Base-by-base conservation (phyloP, 2,113 vertebrate species). In the Brachyistius frenatus region DNA sequence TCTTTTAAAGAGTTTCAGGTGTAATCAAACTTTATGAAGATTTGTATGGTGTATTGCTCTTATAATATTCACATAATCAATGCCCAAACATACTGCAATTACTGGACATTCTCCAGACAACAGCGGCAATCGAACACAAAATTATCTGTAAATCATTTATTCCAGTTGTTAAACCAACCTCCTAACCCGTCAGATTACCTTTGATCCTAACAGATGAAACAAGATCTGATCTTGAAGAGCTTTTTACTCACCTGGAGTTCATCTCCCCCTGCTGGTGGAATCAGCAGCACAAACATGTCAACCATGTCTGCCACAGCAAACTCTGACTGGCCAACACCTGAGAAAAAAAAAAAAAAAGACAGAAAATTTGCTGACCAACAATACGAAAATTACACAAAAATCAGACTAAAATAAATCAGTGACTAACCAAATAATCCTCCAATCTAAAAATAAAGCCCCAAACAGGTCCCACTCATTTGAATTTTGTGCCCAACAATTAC, bases 221-320 rank as follows among this genome's bases (percentile, higher is more conserved):
- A 36, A 9, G 23, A 66, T 46, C 15, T 33, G 63, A 36, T 46
- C 31, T 4, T 16, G 11, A 37, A 4, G 15, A 5, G 31, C 7
- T 36, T 46, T 56, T 66, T 37, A 90, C 84, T 93, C 93, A 99
- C 98, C 97, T 99, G 98, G 73, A 99, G 93, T 90, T 99, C 98
- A 86, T 99, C 98, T 91, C 98, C 98, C 93, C 98, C 97, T 30
- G 97, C 98, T 94, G 98, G 98, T 58, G 98, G 98, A 83, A 99
- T 95, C 53, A 99, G 93, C 52, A 99, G 92, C 83, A 99, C 92
- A 94, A 99, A 99, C 96, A 99, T 98, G 90, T 99, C 98, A 53
- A 99, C 98, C 98, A 99, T 99, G 83, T 99, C 97, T 30, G 97
- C 98, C 69, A 99, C 98, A 5, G 98, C 98, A 92, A 98, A 99